Evolutionary conservation across 2,797 vertebrate species (phyloP), one percentile per base, ranked within the genome.

Genomic region (Cetoscarus ocellatus): DNA sequence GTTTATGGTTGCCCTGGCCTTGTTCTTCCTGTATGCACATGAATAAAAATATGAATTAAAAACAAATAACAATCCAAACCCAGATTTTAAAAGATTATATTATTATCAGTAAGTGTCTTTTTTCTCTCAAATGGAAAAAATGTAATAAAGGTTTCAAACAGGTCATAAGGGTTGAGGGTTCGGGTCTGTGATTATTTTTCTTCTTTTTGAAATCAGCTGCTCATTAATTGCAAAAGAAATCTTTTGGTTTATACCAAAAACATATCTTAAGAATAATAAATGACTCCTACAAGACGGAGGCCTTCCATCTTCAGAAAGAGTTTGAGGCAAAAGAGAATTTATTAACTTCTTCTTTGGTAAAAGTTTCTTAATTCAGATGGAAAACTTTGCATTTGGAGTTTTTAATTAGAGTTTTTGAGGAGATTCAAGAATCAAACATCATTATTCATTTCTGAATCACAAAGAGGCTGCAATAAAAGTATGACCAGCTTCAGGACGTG

Each of bases 251-350:
- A 49, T 18, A 19, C 17, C 47, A 49, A 48, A 48, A 13, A 57
- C 52, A 77, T 81, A 77, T 81, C 58, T 78, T 49, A 61, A 39
- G 63, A 81, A 72, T 62, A 54, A 63, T 58, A 74, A 75, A 64
- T 27, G 49, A 45, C 17, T 53, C 69, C 71, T 79, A 19, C 13
- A 51, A 64, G 27, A 52, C 15, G 66, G 43, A 82, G 72, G 5
- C 67, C 19, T 79, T 63, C 60, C 68, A 45, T 54, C 64, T 75
- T 73, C 17, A 54, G 44, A 59, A 52, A 38, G 57, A 50, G 18
- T 34, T 17, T 3, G 10, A 12, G 1, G 2, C n/a, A 59, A 62
- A 50, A 35, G 52, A 34, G 3, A 53, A 54, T 36, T 60, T 52
- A 12, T 42, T 45, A 27, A 4, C 27, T 27, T 27, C 27, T 27